Conservation (phyloP, 2,888 invertebrate species). For the Ptilodon capucinus region DNA sequence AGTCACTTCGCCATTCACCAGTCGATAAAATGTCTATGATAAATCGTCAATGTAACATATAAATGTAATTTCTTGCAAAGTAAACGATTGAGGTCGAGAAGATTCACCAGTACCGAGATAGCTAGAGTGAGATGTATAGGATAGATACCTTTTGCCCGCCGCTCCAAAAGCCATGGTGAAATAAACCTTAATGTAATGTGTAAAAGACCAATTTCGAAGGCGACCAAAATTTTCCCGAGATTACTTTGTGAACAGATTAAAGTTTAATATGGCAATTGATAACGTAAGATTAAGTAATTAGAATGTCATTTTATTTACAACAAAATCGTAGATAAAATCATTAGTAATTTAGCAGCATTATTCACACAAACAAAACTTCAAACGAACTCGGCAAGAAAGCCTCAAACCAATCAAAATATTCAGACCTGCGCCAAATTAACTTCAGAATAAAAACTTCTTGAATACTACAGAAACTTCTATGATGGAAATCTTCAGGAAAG, state of each 20-base stretch:
- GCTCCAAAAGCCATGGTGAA: slow-evolving; percentile 12
- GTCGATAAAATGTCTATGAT: background rate
- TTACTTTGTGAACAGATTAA: background rate
- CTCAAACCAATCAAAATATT: background rate
- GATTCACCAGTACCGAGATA: background rate
- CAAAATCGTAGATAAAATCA: no score
- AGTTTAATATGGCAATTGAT: background rate
- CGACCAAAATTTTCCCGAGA: slow-evolving; percentile 15
- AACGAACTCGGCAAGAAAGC: background rate
- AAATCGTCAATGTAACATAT: background rate
- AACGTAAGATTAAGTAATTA: no score
- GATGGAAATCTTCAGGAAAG: no score
- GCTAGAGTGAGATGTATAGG: slow-evolving; percentile 14
- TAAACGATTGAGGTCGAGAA: background rate
- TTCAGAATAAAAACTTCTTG: no score
- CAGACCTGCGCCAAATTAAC: no score
- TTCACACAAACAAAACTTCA: background rate
- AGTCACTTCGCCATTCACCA: no score
- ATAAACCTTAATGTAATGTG: slow-evolving; percentile 18
- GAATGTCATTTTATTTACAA: no score
- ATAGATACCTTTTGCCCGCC: slow-evolving; percentile 30
- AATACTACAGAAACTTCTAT: no score
- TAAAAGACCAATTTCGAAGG: slow-evolving; percentile 10
- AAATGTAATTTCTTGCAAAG: background rate
- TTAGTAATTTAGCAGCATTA: background rate